Evolutionary conservation across 2,797 vertebrate species (phyloP), one percentile per base, ranked within the genome.

Genomic region (Pampus argenteus): DNA sequence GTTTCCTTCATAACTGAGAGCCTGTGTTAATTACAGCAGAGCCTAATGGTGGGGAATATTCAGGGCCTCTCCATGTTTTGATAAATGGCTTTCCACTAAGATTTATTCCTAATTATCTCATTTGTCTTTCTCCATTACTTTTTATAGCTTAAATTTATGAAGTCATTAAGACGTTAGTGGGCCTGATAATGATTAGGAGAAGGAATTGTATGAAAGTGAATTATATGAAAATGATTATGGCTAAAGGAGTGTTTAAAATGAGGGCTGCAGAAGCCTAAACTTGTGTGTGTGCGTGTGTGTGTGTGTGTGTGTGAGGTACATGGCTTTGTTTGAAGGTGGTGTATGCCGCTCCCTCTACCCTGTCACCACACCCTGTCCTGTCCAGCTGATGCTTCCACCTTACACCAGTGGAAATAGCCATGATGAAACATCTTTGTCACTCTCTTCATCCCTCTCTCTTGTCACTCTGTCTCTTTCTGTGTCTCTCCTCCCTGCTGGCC

Each of bases 101-200:
- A 98, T 98, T 98, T 97, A 98, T 98, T 97, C 96, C 96, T 98
- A 98, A 98, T 98, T 98, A 98, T 96, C 96, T 97, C 97, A 98
- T 98, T 98, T 98, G 97, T 98, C 97, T 98, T 97, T 96, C 96
- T 96, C 97, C 97, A 98, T 98, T 98, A 97, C 96, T 97, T 98
- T 98, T 98, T 98, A 98, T 97, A 96, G 97, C 96, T 95, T 93
- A 96, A 97, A 98, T 98, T 98, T 98, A 98, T 98, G 96, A 97
- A 96, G 95, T 97, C 95, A 97, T 98, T 98, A 97, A 95, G 94
- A 94, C 94, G 95, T 94, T 95, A 95, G 94, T 95, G 95, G 94
- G 92, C 94, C 95, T 95, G 95, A 95, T 95, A 95, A 95, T 95
- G 94, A 95, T 95, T 95, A 95, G 95, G 94, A 95, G 94, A 95